A percentile compares a stretch with the other conserved stretches of the same genome.
phyloP scores from a whole-genome alignment of 2,113 vertebrate species.

The Pipra filicauda region DNA sequence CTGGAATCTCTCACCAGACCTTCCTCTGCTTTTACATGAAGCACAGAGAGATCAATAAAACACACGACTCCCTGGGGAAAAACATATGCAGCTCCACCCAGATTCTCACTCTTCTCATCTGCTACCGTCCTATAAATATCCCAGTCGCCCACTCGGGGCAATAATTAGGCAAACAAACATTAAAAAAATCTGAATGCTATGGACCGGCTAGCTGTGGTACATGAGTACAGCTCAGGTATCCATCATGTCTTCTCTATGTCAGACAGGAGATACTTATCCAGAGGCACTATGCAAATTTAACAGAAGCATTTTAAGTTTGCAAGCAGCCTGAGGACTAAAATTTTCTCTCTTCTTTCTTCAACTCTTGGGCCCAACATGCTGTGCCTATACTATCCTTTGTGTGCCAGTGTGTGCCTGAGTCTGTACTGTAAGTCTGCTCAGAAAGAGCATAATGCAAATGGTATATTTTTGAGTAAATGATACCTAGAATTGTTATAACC shows the following conservation, averaged over 20 bases:
- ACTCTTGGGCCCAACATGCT: neutral
- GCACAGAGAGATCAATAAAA: neutral
- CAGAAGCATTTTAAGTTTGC: neutral
- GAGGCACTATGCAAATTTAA: neutral
- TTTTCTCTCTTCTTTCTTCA: neutral
- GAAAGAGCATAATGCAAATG: neutral
- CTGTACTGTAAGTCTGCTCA: neutral
- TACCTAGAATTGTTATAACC: neutral
- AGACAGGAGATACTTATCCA: neutral
- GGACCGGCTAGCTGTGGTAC: neutral
- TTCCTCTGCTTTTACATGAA: neutral
- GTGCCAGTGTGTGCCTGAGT: neutral
- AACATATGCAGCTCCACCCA: neutral
- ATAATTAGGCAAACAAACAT: neutral
- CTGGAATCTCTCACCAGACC: neutral
- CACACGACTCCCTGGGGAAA: neutral
- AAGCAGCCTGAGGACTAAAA: neutral
- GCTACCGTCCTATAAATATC: neutral
- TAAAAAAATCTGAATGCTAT: neutral
- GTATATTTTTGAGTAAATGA: neutral
- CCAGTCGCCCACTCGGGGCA: neutral
- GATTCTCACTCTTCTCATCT: neutral
- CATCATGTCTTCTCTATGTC: neutral
- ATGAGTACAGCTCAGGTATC: neutral
- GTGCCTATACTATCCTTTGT: neutral